Evolutionary conservation across 2,113 vertebrate species (phyloP), one percentile per base, ranked within the genome.

Genomic region (Falco punctatus): DNA sequence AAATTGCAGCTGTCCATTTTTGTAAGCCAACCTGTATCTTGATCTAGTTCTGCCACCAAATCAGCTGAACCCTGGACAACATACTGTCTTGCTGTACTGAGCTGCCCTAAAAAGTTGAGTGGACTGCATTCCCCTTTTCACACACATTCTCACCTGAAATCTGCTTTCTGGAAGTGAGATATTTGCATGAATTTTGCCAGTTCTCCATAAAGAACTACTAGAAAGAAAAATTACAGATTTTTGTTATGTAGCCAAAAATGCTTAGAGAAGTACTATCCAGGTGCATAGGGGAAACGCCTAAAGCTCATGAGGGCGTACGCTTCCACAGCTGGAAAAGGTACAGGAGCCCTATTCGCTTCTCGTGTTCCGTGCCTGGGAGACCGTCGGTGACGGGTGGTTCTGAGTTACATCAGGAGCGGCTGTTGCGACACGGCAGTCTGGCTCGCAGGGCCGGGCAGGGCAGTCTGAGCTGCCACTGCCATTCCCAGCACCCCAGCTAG

Each of bases 261-360:
- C 42, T 22, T 27, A 6, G 27, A 35, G 52, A 35, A 24, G 30
- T 6, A 2, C 16, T 13, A 0, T 15, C 17, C 33, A 21, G 70
- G 33, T 8, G 44, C 11, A 1, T 1, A 0, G 7, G 70, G 70
- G 46, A 28, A 35, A 10, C 1, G 5, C 55, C 30, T 27, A 18
- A 3, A 15, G 67, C 27, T 18, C 11, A 4, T 1, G 20, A 21
- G 18, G 46, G 51, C 8, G 1, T 7, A 9, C 0, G 1, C 69
- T 35, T 44, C 49, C 30, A 7, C 6, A 5, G 57, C 44, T 20
- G 32, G 64, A 44, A 71, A 10, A 20, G 0, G 15, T 15, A 52
- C 1, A 0, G 21, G 46, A 72, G 19, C 33, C 44, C 27, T 16
- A 2, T 8, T 49, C 32, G 49, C 32, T 40, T 23, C 1, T 32